Percentiles rank a stretch among this genome's conserved stretches.
phyloP scores from a whole-genome alignment of 2,888 invertebrate genomes.

The Neria commutata region DNA sequence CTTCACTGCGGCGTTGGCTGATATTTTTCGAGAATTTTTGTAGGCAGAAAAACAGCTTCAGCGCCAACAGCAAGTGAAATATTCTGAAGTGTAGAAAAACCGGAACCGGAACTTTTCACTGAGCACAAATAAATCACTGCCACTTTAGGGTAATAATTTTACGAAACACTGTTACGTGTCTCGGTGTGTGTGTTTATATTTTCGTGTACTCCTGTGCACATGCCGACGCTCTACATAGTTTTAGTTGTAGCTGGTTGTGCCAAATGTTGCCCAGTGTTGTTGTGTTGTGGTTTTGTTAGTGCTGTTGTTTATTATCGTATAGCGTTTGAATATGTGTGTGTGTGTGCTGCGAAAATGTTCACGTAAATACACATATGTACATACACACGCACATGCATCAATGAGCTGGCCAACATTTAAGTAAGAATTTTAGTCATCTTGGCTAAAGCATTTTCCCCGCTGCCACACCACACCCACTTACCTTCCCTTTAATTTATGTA shows the following conservation, averaged over 20 bases:
- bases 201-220: background rate
- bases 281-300: background rate
- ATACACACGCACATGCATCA: background rate
- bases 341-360: background rate
- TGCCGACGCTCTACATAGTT: background rate
- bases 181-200: background rate
- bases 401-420: background rate
- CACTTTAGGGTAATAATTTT: conserved; percentile 41
- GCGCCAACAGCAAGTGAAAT: background rate
- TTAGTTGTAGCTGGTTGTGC: background rate
- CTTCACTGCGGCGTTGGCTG: no score
- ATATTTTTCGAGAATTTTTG: no score
- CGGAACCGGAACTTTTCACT: conserved; percentile 51
- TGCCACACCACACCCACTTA: background rate
- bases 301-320: background rate
- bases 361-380: background rate
- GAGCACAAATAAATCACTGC: conserved; percentile 50
- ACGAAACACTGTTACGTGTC: conserved; percentile 36
- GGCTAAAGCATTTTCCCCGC: background rate
- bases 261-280: conserved; percentile 1
- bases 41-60: no score
- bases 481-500: background rate
- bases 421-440: background rate
- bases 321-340: background rate
- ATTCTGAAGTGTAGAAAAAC: conserved; percentile 11